Evolutionary conservation across 2,797 vertebrate genomes (phyloP), one percentile per base, ranked within the genome.

Genomic region (Micropoecilia bifurca): DNA sequence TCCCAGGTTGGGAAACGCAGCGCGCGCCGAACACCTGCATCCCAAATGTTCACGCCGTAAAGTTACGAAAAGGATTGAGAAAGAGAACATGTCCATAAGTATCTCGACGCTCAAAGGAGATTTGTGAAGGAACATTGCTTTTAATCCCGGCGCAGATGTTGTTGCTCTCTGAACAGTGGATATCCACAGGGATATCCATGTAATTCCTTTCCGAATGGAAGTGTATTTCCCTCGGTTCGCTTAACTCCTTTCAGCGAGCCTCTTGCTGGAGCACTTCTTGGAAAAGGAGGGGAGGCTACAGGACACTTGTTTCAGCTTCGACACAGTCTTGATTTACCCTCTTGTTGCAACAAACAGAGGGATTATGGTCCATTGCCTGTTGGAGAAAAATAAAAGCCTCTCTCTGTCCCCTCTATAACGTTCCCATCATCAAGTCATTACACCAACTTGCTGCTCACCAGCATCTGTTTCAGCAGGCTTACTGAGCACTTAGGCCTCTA

Each of bases 341-440:
- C 74, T 86, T 87, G 85, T 89, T 87, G 90, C 83, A 76, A 71
- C 85, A 90, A 91, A 91, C 85, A 87, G 79, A 81, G 76, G 85
- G 85, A 90, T 93, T 90, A 88, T 72, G 83, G 81, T 74, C 77
- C 77, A 71, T 79, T 79, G 85, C 77, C 69, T 85, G 84, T 78
- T 72, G 74, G 79, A 85, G 13, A 12, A 55, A 55, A 87, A 85
- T 81, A 85, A 82, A 85, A 82, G 63, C 79, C 78, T 75, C 76
- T 81, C 48, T 74, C 76, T 45, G 75, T 87, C 78, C 83, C 61
- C 76, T 78, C 81, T 71, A 82, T 87, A 87, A 90, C 87, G 84
- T 82, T 78, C 83, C 83, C 74, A 82, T 88, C 87, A 83, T 80
- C 4, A 57, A 89, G 87, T 75, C 69, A 81, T 83, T 87, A 89